Evolutionary conservation across 2,888 invertebrate genomes (phyloP).

Genomic region (Eustalomyia histrio): DNA sequence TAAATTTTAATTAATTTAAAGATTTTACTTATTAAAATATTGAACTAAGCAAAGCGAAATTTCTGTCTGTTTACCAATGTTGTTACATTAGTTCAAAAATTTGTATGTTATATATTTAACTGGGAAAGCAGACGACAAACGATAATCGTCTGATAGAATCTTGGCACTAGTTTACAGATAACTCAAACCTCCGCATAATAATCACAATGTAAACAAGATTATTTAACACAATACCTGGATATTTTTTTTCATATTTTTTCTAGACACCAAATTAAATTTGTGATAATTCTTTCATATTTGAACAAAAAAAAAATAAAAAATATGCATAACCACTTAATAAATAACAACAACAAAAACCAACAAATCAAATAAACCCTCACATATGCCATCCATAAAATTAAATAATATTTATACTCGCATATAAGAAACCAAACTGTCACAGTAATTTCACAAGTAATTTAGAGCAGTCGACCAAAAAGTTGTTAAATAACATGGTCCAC

Average conservation of each 20-base stretch:
- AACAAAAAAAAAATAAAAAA: not conserved
- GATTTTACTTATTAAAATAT: too few species aligned
- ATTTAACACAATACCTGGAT: conserved; percentile 43
- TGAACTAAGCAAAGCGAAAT: too few species aligned
- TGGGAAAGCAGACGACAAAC: too few species aligned
- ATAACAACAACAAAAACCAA: conserved; percentile 47
- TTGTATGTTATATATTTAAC: too few species aligned
- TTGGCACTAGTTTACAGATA: not conserved
- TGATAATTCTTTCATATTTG: conserved; percentile 58
- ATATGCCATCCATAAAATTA: conserved; percentile 64
- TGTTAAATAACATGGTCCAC: conserved; percentile 63
- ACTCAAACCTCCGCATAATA: conserved; percentile 4
- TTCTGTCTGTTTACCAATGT: too few species aligned
- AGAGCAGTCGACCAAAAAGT: conserved; percentile 64
- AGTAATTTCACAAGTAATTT: conserved; percentile 69
- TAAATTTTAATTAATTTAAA: too few species aligned
- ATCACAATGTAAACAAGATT: conserved; percentile 5
- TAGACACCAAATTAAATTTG: conserved; percentile 61
- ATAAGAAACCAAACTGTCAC: conserved; percentile 65
- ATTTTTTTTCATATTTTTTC: conserved; percentile 47
- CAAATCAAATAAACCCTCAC: conserved; percentile 66
- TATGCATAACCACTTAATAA: conserved; percentile 38
- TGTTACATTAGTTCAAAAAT: too few species aligned
- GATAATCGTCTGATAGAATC: too few species aligned
- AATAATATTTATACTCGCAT: conserved; percentile 25